phyloP scores from a whole-genome alignment of 2,888 invertebrate species.

The Geotrupes spiniger region DNA sequence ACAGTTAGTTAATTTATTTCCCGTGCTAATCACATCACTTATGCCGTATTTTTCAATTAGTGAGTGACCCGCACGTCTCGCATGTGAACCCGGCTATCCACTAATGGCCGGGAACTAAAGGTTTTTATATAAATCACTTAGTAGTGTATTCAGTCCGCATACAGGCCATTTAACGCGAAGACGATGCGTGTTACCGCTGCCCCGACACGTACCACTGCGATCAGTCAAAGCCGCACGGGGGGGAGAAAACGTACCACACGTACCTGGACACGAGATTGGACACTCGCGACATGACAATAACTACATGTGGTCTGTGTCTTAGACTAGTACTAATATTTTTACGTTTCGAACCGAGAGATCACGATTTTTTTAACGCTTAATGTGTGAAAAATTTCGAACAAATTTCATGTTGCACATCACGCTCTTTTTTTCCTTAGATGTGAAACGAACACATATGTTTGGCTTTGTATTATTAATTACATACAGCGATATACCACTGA shows the following conservation, averaged over 20 bases:
- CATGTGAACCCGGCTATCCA: slow-evolving; percentile 28
- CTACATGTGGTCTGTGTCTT: slow-evolving; percentile 31
- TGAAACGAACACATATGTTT: slow-evolving; percentile 1
- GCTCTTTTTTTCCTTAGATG: neutral
- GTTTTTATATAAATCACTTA: slow-evolving; percentile 28
- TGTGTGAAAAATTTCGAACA: slow-evolving; percentile 4
- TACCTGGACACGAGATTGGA: slow-evolving; percentile 27
- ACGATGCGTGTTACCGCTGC: slow-evolving; percentile 25
- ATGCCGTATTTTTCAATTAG: slow-evolving; percentile 37
- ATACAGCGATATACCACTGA: neutral
- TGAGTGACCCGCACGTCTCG: slow-evolving; percentile 33
- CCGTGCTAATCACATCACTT: slow-evolving; percentile 37
- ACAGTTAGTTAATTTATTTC: slow-evolving; percentile 36
- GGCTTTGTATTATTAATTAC: slow-evolving; percentile 2
- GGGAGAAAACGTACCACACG: slow-evolving; percentile 22
- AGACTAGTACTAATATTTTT: slow-evolving; percentile 23
- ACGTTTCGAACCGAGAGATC: slow-evolving; percentile 1
- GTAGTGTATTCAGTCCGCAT: slow-evolving; percentile 24
- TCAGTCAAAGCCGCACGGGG: slow-evolving; percentile 28
- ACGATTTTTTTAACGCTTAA: slow-evolving; percentile 2
- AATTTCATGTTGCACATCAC: neutral
- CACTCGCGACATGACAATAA: slow-evolving; percentile 33
- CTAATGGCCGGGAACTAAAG: slow-evolving; percentile 25
- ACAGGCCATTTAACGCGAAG: slow-evolving; percentile 24
- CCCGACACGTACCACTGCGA: slow-evolving; percentile 32